Base-by-base conservation (phyloP, 2,797 vertebrate genomes). In the Aulostomus chinensis region DNA sequence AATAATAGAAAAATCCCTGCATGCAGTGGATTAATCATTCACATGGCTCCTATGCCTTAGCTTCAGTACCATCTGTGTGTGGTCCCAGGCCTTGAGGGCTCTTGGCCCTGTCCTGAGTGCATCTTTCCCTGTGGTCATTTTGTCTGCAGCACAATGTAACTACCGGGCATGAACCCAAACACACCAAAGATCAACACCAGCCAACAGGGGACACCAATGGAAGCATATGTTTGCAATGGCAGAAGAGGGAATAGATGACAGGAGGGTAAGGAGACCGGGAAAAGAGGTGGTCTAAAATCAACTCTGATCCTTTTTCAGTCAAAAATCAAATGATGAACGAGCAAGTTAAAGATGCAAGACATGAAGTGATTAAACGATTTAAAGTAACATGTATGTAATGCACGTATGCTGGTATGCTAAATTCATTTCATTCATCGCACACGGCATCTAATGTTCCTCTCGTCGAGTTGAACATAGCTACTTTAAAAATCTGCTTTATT, bases 161-260 rank as follows among this genome's bases (percentile, higher is more conserved):
- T 60, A 50, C 73, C 60, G 80, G 85, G 85, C 80, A 87, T 28
- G 25, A 70, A 71, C 71, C 83, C 85, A 87, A 78, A 75, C 62
- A 58, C 77, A 81, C 65, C 51, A 84, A 72, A 76, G 66, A 67
- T 58, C 46, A 50, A 53, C 52, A 79, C 20, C 49, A 73, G 69
- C 75, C 65, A 84, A 61, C 67, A 51, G 59, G 57, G 47, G 59
- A 69, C 52, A 73, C 72, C 68, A 60, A 66, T 52, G n/a, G 67
- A 62, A 76, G 66, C 80, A 78, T 80, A 81, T 86, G 78, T 51
- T 68, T 63, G 43, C 56, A 62, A 57, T 46, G 45, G 59, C 45
- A 58, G 53, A 28, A 51, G 55, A 61, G 47, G 24, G 33, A 18
- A 35, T 22, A 15, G 31, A 46, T 48, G 41, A 13, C 46, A 57